Conservation (phyloP, 2,113 vertebrate species). For the Ctenomys sociabilis region DNA sequence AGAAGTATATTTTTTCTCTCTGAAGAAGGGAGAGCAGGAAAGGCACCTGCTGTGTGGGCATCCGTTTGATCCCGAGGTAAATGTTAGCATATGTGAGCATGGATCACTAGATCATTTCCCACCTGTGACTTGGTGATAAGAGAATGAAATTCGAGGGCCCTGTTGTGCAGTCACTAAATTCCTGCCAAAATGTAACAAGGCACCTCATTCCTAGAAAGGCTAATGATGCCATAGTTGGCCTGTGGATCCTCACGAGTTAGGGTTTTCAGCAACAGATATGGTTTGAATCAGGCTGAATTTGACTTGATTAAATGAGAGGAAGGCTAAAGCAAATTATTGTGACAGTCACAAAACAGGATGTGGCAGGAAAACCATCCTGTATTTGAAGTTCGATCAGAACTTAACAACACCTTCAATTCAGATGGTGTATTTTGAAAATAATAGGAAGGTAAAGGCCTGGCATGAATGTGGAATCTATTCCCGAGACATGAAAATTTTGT, state of each 20-base stretch:
- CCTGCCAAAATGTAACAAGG: conserved; percentile 50
- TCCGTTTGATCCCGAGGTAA: neutral
- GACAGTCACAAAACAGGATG: neutral
- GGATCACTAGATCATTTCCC: neutral
- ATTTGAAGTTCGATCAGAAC: conserved; percentile 52
- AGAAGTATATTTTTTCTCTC: neutral
- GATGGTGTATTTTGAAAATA: conserved; percentile 36
- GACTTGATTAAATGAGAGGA: neutral
- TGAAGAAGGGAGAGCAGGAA: neutral
- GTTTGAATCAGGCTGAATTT: neutral
- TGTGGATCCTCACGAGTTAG: neutral
- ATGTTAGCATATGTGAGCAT: neutral
- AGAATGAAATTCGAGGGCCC: neutral
- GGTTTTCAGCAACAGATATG: neutral
- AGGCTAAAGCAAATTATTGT: neutral
- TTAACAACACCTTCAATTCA: conserved; percentile 63
- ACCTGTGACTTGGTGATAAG: neutral
- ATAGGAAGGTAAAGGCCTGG: neutral
- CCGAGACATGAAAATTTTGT: conserved; percentile 60
- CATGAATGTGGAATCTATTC: conserved; percentile 53
- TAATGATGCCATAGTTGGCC: conserved; percentile 61
- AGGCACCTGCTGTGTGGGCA: neutral
- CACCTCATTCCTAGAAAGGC: conserved; percentile 81
- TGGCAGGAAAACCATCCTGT: neutral
- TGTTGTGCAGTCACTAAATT: neutral